These are phyloP conservation scores for Pristionchus arcanus DNA, from an alignment of 2,888 invertebrate genomes.

Conservation along the genomic window DNA sequence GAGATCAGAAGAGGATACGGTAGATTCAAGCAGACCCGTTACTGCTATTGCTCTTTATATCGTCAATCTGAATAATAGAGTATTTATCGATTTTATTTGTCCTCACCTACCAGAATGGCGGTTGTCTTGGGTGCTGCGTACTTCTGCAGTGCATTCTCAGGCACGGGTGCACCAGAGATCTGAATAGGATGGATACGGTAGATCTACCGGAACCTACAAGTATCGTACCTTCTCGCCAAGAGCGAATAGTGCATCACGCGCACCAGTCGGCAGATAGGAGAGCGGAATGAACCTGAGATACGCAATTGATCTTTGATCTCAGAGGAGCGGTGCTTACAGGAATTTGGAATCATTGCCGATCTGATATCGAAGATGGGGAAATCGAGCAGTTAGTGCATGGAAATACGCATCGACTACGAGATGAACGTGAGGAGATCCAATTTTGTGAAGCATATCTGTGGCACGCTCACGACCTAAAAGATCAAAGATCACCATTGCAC, in stretches of 20 bases:
- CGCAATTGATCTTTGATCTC: conserved; percentile 15
- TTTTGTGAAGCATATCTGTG: conserved; percentile 59
- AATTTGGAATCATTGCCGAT: conserved; percentile 53
- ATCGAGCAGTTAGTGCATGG: conserved; percentile 72
- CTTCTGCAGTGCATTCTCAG: conserved; percentile 50
- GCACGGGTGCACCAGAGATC: conserved; percentile 50
- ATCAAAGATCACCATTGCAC: background rate
- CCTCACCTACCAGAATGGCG: background rate
- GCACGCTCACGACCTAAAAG: conserved; percentile 58
- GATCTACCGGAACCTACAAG: background rate
- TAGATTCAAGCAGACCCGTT: conserved; percentile 15
- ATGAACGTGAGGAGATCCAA: conserved; percentile 61
- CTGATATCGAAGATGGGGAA: conserved; percentile 53
- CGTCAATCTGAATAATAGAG: background rate
- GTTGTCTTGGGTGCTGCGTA: background rate
- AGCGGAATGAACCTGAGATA: conserved; percentile 51
- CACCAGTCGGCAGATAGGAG: conserved; percentile 53
- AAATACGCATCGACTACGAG: conserved; percentile 73
- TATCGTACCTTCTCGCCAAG: conserved; percentile 44
- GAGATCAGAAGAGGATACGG: conserved; percentile 27
- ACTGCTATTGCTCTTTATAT: conserved; percentile 31
- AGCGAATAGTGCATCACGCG: conserved; percentile 35
- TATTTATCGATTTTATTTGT: background rate
- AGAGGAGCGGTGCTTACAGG: background rate
- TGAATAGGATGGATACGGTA: background rate